A percentile compares a stretch with the other conserved stretches of the same genome.
These are phyloP conservation scores for Nothocercus julius DNA, from an alignment of 2,113 vertebrate genomes.

Conservation along the genomic window DNA sequence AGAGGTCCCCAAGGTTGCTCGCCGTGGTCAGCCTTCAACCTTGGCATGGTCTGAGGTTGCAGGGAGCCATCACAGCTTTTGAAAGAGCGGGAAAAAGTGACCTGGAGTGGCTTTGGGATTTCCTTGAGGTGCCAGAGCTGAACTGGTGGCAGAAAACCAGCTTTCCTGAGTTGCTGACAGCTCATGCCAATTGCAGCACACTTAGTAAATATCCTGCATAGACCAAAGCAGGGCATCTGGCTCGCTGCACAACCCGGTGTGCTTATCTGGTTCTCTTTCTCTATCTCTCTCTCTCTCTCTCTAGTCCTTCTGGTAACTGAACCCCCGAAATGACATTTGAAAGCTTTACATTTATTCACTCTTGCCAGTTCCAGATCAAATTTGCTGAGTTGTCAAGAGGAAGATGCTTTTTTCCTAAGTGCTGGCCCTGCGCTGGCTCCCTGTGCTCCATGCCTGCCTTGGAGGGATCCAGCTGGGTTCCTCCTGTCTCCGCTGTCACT, in stretches of 20 bases:
- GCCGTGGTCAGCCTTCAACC: background rate
- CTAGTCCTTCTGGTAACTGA: background rate
- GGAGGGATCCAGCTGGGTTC: background rate
- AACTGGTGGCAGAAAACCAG: slow-evolving; percentile 28
- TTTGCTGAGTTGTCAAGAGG: slow-evolving; percentile 36
- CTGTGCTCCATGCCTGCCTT: background rate
- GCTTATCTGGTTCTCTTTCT: background rate
- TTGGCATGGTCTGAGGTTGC: background rate
- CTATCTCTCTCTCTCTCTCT: background rate
- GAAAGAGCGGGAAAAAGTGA: background rate
- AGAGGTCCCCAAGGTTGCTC: background rate
- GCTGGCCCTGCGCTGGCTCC: background rate
- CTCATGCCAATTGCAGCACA: slow-evolving; percentile 24
- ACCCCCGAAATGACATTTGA: slow-evolving; percentile 18
- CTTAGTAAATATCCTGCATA: background rate
- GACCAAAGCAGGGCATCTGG: background rate
- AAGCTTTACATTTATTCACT: background rate
- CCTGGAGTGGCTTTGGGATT: background rate
- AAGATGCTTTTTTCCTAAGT: slow-evolving; percentile 43
- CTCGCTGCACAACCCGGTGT: background rate
- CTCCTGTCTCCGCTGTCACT: background rate
- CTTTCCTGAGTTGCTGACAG: slow-evolving; percentile 7
- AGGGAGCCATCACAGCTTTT: background rate
- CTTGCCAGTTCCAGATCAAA: slow-evolving; percentile 30
- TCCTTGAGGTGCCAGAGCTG: background rate